phyloP scores from a whole-genome alignment of 2,888 invertebrate genomes.

The Helobdella robusta region DNA sequence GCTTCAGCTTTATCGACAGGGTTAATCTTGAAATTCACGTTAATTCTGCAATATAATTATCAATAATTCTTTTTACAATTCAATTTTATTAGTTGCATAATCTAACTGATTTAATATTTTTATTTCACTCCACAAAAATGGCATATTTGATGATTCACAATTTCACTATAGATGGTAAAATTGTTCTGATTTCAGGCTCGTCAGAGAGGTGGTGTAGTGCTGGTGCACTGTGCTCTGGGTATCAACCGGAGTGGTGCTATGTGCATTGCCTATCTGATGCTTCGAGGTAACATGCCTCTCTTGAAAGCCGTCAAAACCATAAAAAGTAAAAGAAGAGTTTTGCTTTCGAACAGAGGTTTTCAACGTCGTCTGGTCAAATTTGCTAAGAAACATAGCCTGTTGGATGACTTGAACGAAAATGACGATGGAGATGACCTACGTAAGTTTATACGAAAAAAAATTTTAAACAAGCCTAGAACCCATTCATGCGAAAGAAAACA shows the following conservation, averaged over 20 bases:
- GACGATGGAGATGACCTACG: no score
- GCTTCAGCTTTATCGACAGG: constrained; percentile 31
- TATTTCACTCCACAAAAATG: background rate
- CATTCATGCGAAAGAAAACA: no score
- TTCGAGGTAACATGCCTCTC: constrained; percentile 26
- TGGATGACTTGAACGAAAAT: constrained; percentile 28
- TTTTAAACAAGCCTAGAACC: no score
- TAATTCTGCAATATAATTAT: background rate
- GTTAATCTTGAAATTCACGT: background rate
- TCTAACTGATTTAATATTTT: background rate
- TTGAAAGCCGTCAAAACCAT: constrained; percentile 29
- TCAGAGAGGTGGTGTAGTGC: constrained; percentile 28
- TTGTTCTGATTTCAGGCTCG: constrained; percentile 18
- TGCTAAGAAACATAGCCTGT: constrained; percentile 29
- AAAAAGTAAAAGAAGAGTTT: constrained; percentile 32
- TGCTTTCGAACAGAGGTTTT: constrained; percentile 33
- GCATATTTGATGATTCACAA: no score
- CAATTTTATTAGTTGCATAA: background rate
- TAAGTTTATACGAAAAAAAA: no score
- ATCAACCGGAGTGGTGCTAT: constrained; percentile 35
- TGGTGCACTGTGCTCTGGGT: constrained; percentile 37
- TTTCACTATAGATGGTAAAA: background rate
- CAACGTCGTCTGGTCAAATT: constrained; percentile 32
- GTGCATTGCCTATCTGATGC: constrained; percentile 34
- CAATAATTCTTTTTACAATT: background rate